Base-by-base conservation (phyloP, 2,888 invertebrate genomes). In the Electrophaes corylata region DNA sequence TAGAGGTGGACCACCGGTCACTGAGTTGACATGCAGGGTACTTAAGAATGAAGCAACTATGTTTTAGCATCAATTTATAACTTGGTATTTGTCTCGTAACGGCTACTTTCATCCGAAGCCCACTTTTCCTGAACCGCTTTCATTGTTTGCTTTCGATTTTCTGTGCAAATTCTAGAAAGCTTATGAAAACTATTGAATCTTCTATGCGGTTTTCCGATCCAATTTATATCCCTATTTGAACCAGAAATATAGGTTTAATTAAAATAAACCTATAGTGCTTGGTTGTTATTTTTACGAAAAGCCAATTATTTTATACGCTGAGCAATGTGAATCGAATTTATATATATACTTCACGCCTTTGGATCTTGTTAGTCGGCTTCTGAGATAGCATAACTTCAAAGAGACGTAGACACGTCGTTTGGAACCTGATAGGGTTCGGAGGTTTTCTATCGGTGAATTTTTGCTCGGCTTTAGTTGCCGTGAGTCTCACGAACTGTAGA, bases 91-190 rank as follows among this genome's bases (percentile, higher is more conserved):
- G 54, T 51, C 53, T 61, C 51, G 54, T 37, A 39, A 40, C 39
- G 26, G 43, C 53, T 23, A 57, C 59, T 64, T 62, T 62, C 61
- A 56, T 61, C 51, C 19, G 46, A 51, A 60, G 20, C 52, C 53
- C 49, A 60, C 54, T 57, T 64, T 53, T 45, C 57, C 55, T 44
- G 50, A 47, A 54, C 58, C 41, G 60, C 62, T 65, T 62, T 65
- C 63, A 62, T 65, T 65, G 58, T 61, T 61, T 62, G 60, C 60
- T 62, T 55, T 64, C 55, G 51, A 58, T 65, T 65, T 65, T 65
- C 47, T 60, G 55, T 53, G 43, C 52, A 59, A 56, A 54, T 57
- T 43, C 53, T 50, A 53, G 57, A 60, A 56, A 60, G 53, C 48
- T 49, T 45, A 48, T 46, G 35, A 49, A 55, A 53, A 35, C 48